Evolutionary conservation across 2,888 invertebrate genomes (phyloP).

Genomic region (Protophormia terraenovae): DNA sequence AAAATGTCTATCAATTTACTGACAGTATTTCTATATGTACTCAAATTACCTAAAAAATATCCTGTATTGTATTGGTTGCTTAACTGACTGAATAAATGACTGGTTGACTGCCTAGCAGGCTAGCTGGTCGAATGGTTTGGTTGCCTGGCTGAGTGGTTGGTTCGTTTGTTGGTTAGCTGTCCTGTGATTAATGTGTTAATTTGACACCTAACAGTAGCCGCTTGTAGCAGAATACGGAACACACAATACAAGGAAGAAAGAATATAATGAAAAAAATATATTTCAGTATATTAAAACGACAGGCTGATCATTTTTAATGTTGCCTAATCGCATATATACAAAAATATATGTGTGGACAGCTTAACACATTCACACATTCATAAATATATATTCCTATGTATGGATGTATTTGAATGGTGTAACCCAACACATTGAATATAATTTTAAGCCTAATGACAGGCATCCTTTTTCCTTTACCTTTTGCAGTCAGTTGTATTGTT

Average conservation of each 20-base stretch:
- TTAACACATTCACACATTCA: slow-evolving; percentile 20
- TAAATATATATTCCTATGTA: too few relatives aligned
- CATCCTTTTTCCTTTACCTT: slow-evolving; percentile 59
- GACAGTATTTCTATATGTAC: slow-evolving; percentile 55
- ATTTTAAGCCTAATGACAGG: slow-evolving; percentile 65
- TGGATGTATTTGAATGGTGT: not conserved
- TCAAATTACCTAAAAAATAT: slow-evolving; percentile 64
- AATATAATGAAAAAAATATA: slow-evolving; percentile 4
- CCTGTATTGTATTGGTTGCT: slow-evolving; percentile 35
- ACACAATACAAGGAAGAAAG: slow-evolving; percentile 8
- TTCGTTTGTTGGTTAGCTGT: slow-evolving; percentile 58
- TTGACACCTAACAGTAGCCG: slow-evolving; percentile 69
- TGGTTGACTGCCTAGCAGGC: not conserved
- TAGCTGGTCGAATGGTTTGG: slow-evolving; percentile 1
- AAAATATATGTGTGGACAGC: not conserved
- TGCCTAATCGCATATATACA: slow-evolving; percentile 41
- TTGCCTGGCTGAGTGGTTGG: slow-evolving; percentile 25
- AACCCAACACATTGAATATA: slow-evolving; percentile 40
- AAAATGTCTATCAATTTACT: slow-evolving; percentile 63
- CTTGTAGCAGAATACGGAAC: slow-evolving; percentile 33
- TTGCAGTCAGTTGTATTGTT: not conserved
- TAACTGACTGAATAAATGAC: slow-evolving; percentile 14
- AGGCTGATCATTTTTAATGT: slow-evolving; percentile 40
- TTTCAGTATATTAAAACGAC: slow-evolving; percentile 10
- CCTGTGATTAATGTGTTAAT: slow-evolving; percentile 68